Evolutionary conservation across 2,113 vertebrate species (phyloP).

Genomic region (Morone saxatilis): DNA sequence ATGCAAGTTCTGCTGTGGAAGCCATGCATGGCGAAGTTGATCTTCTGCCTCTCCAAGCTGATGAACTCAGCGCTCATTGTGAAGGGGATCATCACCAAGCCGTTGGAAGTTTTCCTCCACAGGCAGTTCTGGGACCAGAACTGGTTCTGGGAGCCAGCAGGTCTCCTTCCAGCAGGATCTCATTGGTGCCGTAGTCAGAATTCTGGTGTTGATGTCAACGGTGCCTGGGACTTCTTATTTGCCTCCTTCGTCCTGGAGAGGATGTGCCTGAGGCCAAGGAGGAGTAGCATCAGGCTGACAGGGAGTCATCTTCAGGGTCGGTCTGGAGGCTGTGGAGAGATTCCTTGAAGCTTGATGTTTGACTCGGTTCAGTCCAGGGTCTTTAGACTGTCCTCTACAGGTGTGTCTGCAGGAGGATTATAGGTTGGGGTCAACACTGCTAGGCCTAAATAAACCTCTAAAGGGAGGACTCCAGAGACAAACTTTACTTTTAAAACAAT

Average conservation of each 20-base stretch:
- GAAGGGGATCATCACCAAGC: constrained; percentile 46
- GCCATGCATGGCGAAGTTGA: not conserved
- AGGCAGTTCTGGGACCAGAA: constrained; percentile 24
- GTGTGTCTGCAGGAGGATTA: constrained; percentile 63
- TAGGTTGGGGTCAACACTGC: constrained; percentile 32
- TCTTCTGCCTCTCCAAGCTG: not conserved
- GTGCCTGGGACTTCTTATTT: not conserved
- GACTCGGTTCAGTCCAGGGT: constrained; percentile 39
- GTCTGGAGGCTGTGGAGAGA: constrained; percentile 39
- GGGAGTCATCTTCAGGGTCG: constrained; percentile 49
- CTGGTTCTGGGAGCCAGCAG: constrained; percentile 45
- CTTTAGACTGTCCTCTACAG: constrained; percentile 64
- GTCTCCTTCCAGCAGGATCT: constrained; percentile 58
- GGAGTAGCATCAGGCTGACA: constrained; percentile 52
- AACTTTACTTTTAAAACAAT: constrained; percentile 40
- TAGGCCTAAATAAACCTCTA: constrained; percentile 51
- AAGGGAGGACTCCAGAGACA: constrained; percentile 41
- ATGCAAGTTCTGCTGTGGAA: constrained; percentile 41
- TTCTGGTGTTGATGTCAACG: constrained; percentile 32
- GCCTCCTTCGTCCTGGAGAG: constrained; percentile 6
- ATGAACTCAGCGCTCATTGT: constrained; percentile 13
- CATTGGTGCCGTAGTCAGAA: constrained; percentile 26
- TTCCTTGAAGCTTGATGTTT: constrained; percentile 45
- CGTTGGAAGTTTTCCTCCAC: constrained; percentile 35
- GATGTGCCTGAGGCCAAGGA: constrained; percentile 49